Evolutionary conservation across 2,797 vertebrate genomes (phyloP), one percentile per base, ranked within the genome.

Genomic region (Petrocephalus schoutedeni): DNA sequence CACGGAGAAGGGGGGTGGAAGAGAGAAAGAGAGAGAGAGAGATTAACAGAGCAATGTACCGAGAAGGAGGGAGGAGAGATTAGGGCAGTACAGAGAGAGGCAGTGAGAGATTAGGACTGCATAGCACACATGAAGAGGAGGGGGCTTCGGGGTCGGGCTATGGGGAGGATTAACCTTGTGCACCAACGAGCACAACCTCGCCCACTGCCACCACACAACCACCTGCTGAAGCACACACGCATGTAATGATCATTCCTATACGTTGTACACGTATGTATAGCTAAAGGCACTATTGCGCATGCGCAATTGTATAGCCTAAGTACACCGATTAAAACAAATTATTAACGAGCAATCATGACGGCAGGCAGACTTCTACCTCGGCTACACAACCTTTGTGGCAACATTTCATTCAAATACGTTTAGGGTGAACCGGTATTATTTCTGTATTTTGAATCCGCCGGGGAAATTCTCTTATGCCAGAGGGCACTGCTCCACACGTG

Each of bases 141-240:
- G 64, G 56, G 67, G 32, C 49, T 53, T 57, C 49, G 85, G 85
- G 88, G 23, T 36, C 56, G 56, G 32, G 54, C 14, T 54, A 86
- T 54, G 28, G 54, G 58, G 32, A 80, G 88, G 89, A 92, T 92
- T 91, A 92, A 91, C 89, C 89, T 90, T 91, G 89, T 90, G 83
- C 87, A 89, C 85, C 87, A 89, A 90, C 84, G 45, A 89, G 64
- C 84, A 85, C 87, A 89, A 89, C 88, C 89, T 89, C 64, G 32
- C 85, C 67, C 59, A 85, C 61, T 87, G 54, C 88, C 49, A 53
- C 67, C 58, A 85, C 51, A 58, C 10, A 61, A 87, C 49, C 56
- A 58, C 84, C 32, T 56, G 54, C 32, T 58, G 57, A 86, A 45
- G 21, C 28, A 57, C 12, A 56, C 74, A 36, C 36, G n/a, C 74